A percentile compares a stretch with the other conserved stretches of the same genome.
These are phyloP conservation scores for Balearica regulorum DNA, from an alignment of 2,797 vertebrate species.

Conservation along the genomic window DNA sequence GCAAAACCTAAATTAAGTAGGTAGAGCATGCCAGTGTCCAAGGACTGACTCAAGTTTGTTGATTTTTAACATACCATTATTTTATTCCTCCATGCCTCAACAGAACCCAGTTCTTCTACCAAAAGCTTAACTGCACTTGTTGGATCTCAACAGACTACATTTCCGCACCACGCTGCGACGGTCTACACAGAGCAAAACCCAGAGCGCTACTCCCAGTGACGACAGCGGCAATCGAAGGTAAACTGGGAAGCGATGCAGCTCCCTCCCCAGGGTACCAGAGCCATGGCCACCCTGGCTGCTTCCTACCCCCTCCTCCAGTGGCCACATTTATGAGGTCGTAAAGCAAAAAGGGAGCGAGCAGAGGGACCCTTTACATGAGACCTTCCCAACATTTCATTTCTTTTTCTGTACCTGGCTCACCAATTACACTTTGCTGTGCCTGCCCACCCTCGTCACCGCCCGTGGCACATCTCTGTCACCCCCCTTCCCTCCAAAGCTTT, in stretches of 20 bases:
- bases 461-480: background rate
- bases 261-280: background rate
- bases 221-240: background rate
- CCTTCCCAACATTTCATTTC: background rate
- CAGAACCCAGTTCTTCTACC: background rate
- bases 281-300: background rate
- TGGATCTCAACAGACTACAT: background rate
- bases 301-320: background rate
- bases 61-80: background rate
- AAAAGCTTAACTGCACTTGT: background rate
- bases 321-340: background rate
- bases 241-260: background rate
- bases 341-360: background rate
- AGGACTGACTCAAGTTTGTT: background rate
- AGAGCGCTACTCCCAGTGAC: background rate
- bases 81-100: background rate
- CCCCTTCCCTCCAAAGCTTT: background rate
- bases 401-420: background rate
- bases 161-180: background rate
- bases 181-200: background rate
- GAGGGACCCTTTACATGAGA: background rate
- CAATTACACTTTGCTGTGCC: background rate
- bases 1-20: background rate
- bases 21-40: background rate
- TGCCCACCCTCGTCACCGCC: background rate